Base-by-base conservation (phyloP, 2,113 vertebrate species). In the Lophura nycthemera region DNA sequence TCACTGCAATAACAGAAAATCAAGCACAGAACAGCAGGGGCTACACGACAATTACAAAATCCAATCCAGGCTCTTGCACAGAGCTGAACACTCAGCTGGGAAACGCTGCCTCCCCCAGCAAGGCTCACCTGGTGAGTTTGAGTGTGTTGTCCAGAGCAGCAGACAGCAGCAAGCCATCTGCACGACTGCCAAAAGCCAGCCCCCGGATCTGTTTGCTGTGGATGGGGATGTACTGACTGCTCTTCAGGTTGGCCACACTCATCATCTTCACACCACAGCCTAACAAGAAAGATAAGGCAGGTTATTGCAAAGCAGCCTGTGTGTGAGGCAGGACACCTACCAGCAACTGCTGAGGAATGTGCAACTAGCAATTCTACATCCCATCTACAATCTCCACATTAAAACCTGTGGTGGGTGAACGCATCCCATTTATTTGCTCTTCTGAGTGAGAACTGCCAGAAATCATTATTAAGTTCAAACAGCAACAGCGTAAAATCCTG, bases 231-330 rank as follows among this genome's bases (percentile, higher is more conserved):
- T 99, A 99, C 96, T 99, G 99, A 81, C 97, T 98, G 71, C 99
- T 98, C 93, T 98, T 99, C 98, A 99, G 96, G 95, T 98, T 98
- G 70, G 98, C 98, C 50, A 98, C 96, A 8, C 99, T 99, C 89
- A 99, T 97, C 98, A 99, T 99, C 98, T 99, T 99, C 70, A 99
- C 98, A 3, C 99, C 99, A 52, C 97, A 99, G 18, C 99, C 99
- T 99, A 50, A 57, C 48, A 36, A 38, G 59, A 72, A 66, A 25
- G 18, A 54, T 24, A 86, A 89, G 88, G 63, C 4, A 60, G 18
- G 24, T 95, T 73, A 95, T 4, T 7, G 1, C 5, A 3, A 83
- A 52, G 43, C 29, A 4, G 25, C 8, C n/a, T 3, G 25, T 4
- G 6, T 16, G 22, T 1, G 65, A 82, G 42, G 48, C 16, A 45